Percentiles rank a stretch among this genome's conserved stretches.
Conservation (phyloP, 2,888 invertebrate species). For the Bombylius major region DNA sequence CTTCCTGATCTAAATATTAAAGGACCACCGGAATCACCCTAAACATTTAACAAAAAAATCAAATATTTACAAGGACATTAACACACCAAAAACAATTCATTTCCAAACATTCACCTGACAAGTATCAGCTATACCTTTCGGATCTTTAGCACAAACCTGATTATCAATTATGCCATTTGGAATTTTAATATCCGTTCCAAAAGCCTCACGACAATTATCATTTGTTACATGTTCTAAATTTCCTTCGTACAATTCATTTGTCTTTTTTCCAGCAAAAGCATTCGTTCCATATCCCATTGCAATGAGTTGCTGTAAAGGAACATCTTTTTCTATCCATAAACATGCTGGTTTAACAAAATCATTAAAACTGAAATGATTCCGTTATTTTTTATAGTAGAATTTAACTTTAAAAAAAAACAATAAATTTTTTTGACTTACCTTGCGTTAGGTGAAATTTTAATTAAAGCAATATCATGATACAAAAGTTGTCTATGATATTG, state of each 20-base stretch:
- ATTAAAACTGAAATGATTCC: slow-evolving; percentile 1
- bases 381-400: too few relatives aligned
- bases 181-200: slow-evolving; percentile 15
- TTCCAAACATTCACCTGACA: neutral
- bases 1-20: neutral
- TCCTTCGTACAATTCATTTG: slow-evolving; percentile 28
- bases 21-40: slow-evolving; percentile 4
- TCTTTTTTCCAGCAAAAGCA: slow-evolving; percentile 30
- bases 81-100: too few relatives aligned
- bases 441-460: slow-evolving; percentile 34
- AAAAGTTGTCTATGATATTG: slow-evolving; percentile 33
- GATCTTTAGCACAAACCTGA: slow-evolving; percentile 32
- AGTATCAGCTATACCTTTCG: neutral
- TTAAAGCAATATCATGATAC: slow-evolving; percentile 52
- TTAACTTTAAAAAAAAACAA: too few relatives aligned
- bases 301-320: slow-evolving; percentile 37
- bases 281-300: slow-evolving; percentile 52
- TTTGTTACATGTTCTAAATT: slow-evolving; percentile 28
- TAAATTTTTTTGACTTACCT: neutral
- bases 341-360: slow-evolving; percentile 42
- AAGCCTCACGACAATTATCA: slow-evolving; percentile 19
- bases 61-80: too few relatives aligned
- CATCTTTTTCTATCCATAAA: slow-evolving; percentile 35
- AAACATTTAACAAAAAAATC: neutral
- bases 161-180: slow-evolving; percentile 26